Base-by-base conservation (phyloP, 2,888 invertebrate genomes). In the Epistrophella euchroma region DNA sequence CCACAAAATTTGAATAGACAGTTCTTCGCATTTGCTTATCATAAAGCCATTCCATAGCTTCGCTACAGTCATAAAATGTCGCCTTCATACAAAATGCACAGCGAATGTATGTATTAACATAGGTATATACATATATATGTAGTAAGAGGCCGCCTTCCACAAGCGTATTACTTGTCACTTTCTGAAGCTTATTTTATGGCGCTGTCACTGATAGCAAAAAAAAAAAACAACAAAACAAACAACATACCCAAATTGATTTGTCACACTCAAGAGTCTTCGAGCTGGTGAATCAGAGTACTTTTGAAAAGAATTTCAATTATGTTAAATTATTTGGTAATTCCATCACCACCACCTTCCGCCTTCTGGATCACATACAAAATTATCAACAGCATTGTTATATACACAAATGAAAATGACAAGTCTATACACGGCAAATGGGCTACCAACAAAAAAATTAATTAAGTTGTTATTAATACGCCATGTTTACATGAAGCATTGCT, bases 401-500 rank as follows among this genome's bases (percentile, higher is more conserved):
- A 68, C 28, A 43, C 68, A 73, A 60, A 73, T 82, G 35, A 68
- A 72, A 82, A 73, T 72, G 68, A 55, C 45, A 62, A 45, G 55
- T n/a, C n/a, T 37, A 40, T 17, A 40, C 40, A 35, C 56, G 66
- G 22, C 6, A 19, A 45, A 55, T 13, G 43, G 17, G 40, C 13
- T 2, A 17, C n/a, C n/a, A 62, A 68, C 55, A 32, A 62, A 60
- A 62, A 58, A 28, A 45, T 17, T 3, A 50, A 66, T 66, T 66
- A 66, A 66, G 47, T 66, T 75, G 66, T 66, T 75, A 75, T 84
- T 66, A 75, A 66, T 77, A 68, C 45, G 66, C 37, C 52, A 60
- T 77, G 66, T 77, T 72, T 77, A 77, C 79, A 75, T 32, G 66
- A 79, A 71, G 56, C 40, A 55, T 73, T 60, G 52, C 28, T 74